These are phyloP conservation scores for Grammomys surdaster DNA, from an alignment of 2,113 vertebrate genomes.

Conservation along the genomic window DNA sequence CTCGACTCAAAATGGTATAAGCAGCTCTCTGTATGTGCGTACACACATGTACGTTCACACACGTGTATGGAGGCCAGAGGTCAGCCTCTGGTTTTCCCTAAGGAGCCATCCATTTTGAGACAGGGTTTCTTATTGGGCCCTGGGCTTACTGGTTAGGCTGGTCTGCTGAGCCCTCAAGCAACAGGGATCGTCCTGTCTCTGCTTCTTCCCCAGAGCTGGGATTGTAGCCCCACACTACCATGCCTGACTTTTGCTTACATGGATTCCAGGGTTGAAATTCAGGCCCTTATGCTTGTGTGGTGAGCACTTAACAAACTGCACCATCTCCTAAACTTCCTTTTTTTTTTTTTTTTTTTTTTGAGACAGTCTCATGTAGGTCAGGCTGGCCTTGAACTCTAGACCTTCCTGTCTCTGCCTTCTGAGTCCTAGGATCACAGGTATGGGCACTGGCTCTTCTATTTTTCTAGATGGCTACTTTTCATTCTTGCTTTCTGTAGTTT, in stretches of 20 bases:
- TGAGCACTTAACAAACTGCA: background rate
- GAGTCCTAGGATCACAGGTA: background rate
- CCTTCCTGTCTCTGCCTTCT: background rate
- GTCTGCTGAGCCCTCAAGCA: background rate
- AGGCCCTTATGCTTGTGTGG: too few relatives aligned
- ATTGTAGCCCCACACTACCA: background rate
- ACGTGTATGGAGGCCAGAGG: background rate
- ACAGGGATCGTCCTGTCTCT: background rate
- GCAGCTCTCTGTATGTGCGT: background rate
- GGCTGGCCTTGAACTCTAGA: background rate
- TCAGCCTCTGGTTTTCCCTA: background rate
- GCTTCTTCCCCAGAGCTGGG: background rate
- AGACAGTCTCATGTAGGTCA: background rate
- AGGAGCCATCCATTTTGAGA: background rate
- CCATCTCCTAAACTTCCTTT: too few relatives aligned
- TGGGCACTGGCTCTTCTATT: background rate
- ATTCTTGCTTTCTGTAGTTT: background rate
- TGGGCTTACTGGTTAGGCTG: background rate
- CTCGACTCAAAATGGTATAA: conserved; percentile 31
- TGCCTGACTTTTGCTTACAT: background rate
- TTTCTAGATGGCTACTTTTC: conserved; percentile 34
- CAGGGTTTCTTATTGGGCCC: background rate
- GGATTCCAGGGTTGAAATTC: background rate
- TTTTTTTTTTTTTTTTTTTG: background rate
- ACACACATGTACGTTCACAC: background rate